Evolutionary conservation across 2,888 invertebrate species (phyloP), one percentile per base, ranked within the genome.

Genomic region (Cataglyphis albicans): DNA sequence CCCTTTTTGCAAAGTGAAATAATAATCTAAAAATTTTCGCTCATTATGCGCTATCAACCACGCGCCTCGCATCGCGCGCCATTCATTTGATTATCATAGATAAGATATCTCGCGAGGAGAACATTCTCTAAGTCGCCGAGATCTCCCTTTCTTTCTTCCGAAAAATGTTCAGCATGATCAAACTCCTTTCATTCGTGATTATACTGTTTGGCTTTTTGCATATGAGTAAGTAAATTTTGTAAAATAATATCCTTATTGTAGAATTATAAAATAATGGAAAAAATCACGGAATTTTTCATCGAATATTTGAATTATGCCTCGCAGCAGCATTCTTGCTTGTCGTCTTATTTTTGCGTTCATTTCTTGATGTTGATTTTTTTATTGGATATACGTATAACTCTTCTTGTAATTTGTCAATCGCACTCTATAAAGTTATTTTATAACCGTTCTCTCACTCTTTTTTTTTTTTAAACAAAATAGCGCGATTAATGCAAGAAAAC

Each of bases 41-140:
- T 38, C 35, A 35, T 21, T 29, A 48, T 67, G 44, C 48, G 25
- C 48, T 44, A 15, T 18, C 48, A 67, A 48, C 7, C 41, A 25
- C 15, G 3, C 9, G 25, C 29, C 5, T 32, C 44, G 15, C 15
- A n/a, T 73, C 59, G 59, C 74, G n/a, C 80, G 18, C 80, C 21
- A 35, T 68, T 63, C 57, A n/a, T 81, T 88, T 90, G 85, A 84
- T 87, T 85, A 61, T 57, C 67, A 32, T 29, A 83, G 89, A 89
- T 89, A 89, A 89, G 89, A 89, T 89, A 89, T 85, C 84, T 85
- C 83, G 63, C 65, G 84, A 73, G 59, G 63, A 75, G 41, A n/a
- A 52, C 65, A 82, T 86, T 86, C 73, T 83, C 59, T 74, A 57
- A 84, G 61, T n/a, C 25, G 15, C 38, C 59, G 48, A 81, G 64